Evolutionary conservation across 2,888 invertebrate genomes (phyloP).

Genomic region (Steinernema carpocapsae): DNA sequence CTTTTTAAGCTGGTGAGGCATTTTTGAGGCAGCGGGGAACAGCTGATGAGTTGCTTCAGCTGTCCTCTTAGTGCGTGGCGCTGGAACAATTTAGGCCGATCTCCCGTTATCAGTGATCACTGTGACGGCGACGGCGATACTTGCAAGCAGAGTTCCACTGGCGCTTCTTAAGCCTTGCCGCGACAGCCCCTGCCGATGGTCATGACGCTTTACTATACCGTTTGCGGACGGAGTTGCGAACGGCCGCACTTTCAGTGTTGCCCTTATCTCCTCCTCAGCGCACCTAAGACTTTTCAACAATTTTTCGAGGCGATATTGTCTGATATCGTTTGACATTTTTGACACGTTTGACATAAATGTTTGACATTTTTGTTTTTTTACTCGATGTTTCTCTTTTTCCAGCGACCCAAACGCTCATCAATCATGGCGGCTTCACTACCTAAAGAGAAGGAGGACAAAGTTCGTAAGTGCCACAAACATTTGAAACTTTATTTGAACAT

Average conservation of each 20-base stretch:
- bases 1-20: not conserved
- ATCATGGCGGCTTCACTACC: not conserved
- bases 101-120: conserved; percentile 32
- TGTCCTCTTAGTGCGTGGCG: conserved; percentile 4
- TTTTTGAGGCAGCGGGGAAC: not conserved
- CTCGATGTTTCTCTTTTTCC: not conserved
- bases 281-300: not conserved
- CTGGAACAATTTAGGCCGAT: conserved; percentile 13
- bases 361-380: not conserved
- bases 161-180: conserved; percentile 23
- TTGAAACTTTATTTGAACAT: not conserved
- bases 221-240: conserved; percentile 19
- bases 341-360: too few species aligned
- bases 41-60: conserved; percentile 5
- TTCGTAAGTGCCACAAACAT: conserved; percentile 8
- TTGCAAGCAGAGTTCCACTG: conserved; percentile 24
- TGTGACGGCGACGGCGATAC: conserved; percentile 13
- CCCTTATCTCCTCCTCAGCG: conserved; percentile 5
- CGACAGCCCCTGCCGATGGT: conserved; percentile 20
- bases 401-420: not conserved
- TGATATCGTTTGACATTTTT: not conserved
- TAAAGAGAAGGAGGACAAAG: conserved; percentile 5
- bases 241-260: not conserved
- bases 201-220: conserved; percentile 23
- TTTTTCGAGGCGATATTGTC: not conserved